These are phyloP conservation scores for Philopotamus ludificatus DNA, from an alignment of 1,140 invertebrate species.

Conservation along the genomic window DNA sequence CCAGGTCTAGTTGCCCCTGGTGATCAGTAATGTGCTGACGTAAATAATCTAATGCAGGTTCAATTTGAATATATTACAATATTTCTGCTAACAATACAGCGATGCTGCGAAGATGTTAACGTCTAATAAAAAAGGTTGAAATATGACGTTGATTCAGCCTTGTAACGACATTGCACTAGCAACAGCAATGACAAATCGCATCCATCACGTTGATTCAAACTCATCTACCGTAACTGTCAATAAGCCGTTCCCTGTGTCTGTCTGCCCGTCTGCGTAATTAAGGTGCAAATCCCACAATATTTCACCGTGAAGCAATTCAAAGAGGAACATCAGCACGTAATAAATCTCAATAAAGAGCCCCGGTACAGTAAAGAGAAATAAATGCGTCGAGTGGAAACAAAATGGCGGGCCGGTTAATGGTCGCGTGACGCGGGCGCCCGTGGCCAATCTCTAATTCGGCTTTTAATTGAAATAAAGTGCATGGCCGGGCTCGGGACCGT, in stretches of 20 bases:
- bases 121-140: no score
- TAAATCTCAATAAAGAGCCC: not conserved
- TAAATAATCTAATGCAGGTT: no score
- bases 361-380: not conserved
- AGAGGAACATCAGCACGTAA: not conserved
- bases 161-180: no score
- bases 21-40: no score
- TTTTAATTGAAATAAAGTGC: constrained; percentile 32
- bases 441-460: constrained; percentile 26
- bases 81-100: no score
- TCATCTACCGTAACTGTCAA: not conserved
- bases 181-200: not conserved
- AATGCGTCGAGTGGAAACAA: not conserved
- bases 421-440: constrained; percentile 16
- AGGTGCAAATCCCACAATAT: not conserved
- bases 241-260: no score
- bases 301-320: not conserved
- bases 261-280: not conserved
- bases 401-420: constrained; percentile 6
- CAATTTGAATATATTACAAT: no score
- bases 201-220: not conserved
- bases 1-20: no score
- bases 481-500: constrained; percentile 9
- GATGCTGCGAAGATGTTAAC: no score
- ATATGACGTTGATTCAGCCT: no score